Evolutionary conservation across 92 coral and sea anemone species (phyloP).

Genomic region (Zoanthus solanderi): DNA sequence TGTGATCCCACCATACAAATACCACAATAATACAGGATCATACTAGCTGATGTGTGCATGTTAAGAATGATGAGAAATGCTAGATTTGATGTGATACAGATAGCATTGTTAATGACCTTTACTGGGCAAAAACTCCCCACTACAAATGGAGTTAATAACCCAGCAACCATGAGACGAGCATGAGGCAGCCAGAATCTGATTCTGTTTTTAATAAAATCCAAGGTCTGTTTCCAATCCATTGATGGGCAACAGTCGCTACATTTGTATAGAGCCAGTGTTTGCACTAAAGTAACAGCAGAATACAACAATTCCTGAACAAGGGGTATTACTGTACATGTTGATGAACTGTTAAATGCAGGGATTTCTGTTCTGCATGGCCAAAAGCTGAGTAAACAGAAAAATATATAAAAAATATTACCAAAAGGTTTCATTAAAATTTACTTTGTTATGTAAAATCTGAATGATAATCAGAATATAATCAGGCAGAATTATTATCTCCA

Average conservation of each 20-base stretch:
- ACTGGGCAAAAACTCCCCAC: conserved; percentile 4
- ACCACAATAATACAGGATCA: conserved; percentile 10
- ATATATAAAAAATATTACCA: not conserved
- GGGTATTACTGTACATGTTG: conserved; percentile 13
- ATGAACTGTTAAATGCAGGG: not conserved
- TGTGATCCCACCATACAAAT: conserved; percentile 11
- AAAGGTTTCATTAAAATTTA: too few species aligned
- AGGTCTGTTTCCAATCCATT: not conserved
- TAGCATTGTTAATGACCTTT: conserved; percentile 6
- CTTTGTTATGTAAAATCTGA: too few species aligned
- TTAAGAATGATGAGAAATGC: conserved; percentile 29
- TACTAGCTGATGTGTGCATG: not conserved
- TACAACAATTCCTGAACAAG: conserved; percentile 10
- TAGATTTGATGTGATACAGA: conserved; percentile 7
- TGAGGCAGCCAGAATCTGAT: not conserved
- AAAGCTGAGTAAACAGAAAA: not conserved
- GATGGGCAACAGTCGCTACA: not conserved
- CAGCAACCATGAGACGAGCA: conserved; percentile 20
- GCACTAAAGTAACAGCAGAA: not conserved
- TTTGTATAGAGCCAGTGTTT: conserved; percentile 13
- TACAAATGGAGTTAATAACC: conserved; percentile 22
- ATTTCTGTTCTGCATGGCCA: conserved; percentile 21
- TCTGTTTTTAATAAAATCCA: not conserved
- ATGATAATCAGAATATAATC: too few species aligned
- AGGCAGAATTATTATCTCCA: too few species aligned